Evolutionary conservation across 1,140 invertebrate genomes (phyloP).

Genomic region (Sarcophaga bullata): DNA sequence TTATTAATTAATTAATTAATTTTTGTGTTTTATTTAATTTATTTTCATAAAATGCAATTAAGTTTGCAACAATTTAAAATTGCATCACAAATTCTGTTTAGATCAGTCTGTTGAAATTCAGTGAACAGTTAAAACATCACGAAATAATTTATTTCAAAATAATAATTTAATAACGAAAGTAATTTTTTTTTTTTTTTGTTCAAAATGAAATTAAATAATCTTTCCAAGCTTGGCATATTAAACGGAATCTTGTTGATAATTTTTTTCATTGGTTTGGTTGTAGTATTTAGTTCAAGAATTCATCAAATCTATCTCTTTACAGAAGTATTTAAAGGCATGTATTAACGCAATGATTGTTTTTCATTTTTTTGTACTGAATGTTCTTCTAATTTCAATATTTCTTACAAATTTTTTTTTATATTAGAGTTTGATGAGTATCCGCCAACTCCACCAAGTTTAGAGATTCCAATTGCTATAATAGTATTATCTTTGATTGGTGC

Average conservation of each 20-base stretch:
- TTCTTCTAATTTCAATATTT: background rate
- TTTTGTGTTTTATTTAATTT: no score
- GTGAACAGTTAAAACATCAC: background rate
- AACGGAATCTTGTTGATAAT: background rate
- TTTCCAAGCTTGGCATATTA: background rate
- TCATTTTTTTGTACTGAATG: no score
- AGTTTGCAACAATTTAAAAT: no score
- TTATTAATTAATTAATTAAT: no score
- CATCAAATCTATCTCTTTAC: background rate
- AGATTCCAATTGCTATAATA: background rate
- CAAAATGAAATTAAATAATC: background rate
- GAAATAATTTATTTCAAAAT: background rate
- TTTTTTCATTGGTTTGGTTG: background rate
- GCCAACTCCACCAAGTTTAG: background rate
- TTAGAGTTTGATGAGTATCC: background rate
- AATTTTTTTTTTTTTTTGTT: no score
- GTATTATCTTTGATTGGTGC: background rate
- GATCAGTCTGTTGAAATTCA: background rate
- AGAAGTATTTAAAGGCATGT: background rate
- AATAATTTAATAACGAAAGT: background rate
- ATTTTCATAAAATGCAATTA: no score
- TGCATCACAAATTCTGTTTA: background rate
- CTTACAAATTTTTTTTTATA: background rate
- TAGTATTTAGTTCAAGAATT: background rate
- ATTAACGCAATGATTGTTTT: no score